A percentile compares a stretch with the other conserved stretches of the same genome.
phyloP scores from a whole-genome alignment of 2,113 vertebrate species.

The Apodemus sylvaticus region DNA sequence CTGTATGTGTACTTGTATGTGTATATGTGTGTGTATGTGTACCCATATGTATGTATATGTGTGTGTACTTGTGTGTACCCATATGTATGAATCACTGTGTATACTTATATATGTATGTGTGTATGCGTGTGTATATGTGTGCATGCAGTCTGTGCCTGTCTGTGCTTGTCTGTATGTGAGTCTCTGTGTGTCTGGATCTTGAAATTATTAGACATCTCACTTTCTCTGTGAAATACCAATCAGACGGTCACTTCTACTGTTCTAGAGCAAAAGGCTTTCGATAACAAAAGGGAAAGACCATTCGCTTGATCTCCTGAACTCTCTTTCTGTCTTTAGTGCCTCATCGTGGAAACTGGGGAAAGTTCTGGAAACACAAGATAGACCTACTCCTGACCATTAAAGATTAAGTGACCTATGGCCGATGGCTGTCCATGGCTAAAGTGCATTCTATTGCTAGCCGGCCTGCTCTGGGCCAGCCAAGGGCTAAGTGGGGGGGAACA shows the following conservation, averaged over 20 bases:
- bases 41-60: too few species aligned
- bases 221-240: not conserved
- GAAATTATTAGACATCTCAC: not conserved
- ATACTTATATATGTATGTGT: too few species aligned
- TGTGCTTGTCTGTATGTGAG: not conserved
- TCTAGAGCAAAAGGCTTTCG: conserved; percentile 20
- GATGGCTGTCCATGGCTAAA: not conserved
- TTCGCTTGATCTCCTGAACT: not conserved
- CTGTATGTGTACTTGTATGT: too few species aligned
- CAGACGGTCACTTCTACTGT: not conserved
- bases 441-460: not conserved
- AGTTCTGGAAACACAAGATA: conserved; percentile 16
- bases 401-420: not conserved
- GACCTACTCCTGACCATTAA: not conserved
- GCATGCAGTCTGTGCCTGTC: too few species aligned
- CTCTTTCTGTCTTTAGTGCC: not conserved
- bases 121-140: not conserved
- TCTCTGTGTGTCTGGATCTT: not conserved
- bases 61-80: too few species aligned
- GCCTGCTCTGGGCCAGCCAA: not conserved
- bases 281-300: not conserved
- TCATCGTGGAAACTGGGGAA: not conserved
- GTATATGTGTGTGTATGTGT: too few species aligned
- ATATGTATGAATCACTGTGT: too few species aligned
- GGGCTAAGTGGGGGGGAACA: not conserved